Base-by-base conservation (phyloP, 2,888 invertebrate genomes). In the Nymphalis c-album region DNA sequence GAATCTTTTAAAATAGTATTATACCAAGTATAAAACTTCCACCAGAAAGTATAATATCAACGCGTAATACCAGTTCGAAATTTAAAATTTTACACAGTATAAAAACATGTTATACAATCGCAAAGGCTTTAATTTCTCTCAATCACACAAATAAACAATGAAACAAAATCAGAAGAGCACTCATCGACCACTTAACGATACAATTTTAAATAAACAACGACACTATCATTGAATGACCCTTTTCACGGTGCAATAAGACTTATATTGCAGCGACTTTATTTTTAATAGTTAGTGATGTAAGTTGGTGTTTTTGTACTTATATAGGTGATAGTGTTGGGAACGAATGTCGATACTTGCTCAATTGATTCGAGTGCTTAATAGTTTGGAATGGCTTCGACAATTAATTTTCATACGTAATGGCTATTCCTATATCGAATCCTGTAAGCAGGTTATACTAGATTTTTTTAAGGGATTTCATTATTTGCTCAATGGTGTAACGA, bases 91-190 rank as follows among this genome's bases (percentile, higher is more conserved):
- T 26, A n/a, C n/a, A n/a, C n/a, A n/a, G n/a, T n/a, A n/a, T n/a
- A n/a, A n/a, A n/a, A n/a, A n/a, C n/a, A n/a, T n/a, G n/a, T n/a
- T 17, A 60, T 60, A 47, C 5, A 16, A 26, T 47, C 46, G 47
- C 46, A 17, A 60, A 26, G 18, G 78, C 79, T 77, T 78, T 81
- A 80, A 81, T 81, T 80, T 80, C 81, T 79, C 40, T 77, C 71
- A 86, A 86, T 85, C 85, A 84, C 80, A 84, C 85, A 86, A 85
- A 87, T 83, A 88, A 87, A 88, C 87, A 87, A 87, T 87, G 85
- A 85, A 87, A 88, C 86, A 87, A 88, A 88, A 88, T 87, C 86
- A 85, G 82, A 79, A 79, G 77, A 80, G 77, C 85, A 85, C 83
- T 86, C 87, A 86, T 85, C 85, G 84, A 83, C 83, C 86, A 87